Percentiles rank a stretch among this genome's conserved stretches.
Evolutionary conservation across 2,797 vertebrate genomes (phyloP).

Genomic region (Gallinago nigripennis): DNA sequence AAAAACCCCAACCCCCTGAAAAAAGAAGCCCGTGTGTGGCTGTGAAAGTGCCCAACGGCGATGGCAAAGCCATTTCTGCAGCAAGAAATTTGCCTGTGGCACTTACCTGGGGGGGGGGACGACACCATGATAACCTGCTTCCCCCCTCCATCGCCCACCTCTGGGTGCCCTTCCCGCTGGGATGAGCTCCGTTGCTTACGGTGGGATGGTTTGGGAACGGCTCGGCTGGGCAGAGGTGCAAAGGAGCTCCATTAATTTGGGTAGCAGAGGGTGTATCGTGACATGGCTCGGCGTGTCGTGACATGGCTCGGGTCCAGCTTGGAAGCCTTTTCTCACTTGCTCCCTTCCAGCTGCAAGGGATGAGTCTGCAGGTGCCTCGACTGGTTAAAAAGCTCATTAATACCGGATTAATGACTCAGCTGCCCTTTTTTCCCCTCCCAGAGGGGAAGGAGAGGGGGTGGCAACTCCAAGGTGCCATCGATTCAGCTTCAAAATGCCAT

Average conservation of each 20-base stretch:
- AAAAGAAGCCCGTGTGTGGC: background rate
- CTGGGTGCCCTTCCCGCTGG: background rate
- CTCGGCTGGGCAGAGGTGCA: background rate
- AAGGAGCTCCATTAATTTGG: background rate
- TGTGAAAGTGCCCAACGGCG: background rate
- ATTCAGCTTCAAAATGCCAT: background rate
- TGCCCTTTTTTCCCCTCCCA: background rate
- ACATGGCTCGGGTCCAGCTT: background rate
- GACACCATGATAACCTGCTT: background rate
- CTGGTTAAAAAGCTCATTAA: slow-evolving; percentile 12
- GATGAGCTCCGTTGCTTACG: background rate
- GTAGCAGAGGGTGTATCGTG: background rate
- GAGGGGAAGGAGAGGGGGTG: background rate
- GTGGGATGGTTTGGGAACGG: background rate
- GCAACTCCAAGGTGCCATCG: background rate
- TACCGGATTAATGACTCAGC: slow-evolving; percentile 8
- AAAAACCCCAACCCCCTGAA: background rate
- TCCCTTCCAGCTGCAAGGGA: background rate
- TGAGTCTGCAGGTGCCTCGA: background rate
- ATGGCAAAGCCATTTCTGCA: background rate
- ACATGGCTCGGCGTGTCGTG: fast-evolving
- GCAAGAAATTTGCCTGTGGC: background rate
- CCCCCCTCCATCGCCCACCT: background rate
- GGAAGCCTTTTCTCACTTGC: background rate
- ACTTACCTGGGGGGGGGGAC: background rate